Evolutionary conservation across 2,888 invertebrate genomes (phyloP).

Genomic region (Coleophora flavipennella): DNA sequence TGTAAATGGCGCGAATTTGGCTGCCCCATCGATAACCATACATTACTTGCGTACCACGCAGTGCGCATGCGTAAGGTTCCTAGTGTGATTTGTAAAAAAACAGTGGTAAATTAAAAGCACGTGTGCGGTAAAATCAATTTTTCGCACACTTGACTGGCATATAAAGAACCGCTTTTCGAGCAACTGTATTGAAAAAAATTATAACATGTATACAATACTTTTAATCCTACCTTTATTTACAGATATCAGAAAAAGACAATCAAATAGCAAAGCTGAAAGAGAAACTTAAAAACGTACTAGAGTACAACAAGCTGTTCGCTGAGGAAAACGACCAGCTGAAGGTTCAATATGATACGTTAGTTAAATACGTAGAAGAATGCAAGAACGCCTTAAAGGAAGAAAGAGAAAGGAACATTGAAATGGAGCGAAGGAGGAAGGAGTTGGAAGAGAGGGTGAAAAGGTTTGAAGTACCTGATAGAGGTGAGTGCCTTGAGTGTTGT

Average conservation of each 20-base stretch:
- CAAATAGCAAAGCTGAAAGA: conserved; percentile 75
- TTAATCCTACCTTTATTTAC: conserved; percentile 5
- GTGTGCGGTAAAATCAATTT: too few species aligned
- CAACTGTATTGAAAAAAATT: too few species aligned
- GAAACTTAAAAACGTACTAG: conserved; percentile 72
- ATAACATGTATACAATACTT: neutral
- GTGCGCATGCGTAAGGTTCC: too few species aligned
- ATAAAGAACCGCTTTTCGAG: too few species aligned
- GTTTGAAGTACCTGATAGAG: conserved; percentile 54
- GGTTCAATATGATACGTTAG: conserved; percentile 58
- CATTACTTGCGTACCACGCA: too few species aligned
- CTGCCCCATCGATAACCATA: too few species aligned
- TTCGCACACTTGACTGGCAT: too few species aligned
- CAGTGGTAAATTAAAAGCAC: too few species aligned
- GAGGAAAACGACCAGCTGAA: conserved; percentile 75
- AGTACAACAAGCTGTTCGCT: conserved; percentile 74
- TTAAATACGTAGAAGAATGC: conserved; percentile 66
- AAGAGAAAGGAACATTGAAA: conserved; percentile 38
- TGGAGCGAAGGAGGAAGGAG: conserved; percentile 44
- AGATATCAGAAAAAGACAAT: conserved; percentile 74
- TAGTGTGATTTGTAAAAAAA: too few species aligned
- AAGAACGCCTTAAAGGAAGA: conserved; percentile 61
- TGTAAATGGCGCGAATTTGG: too few species aligned
- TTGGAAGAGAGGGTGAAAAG: conserved; percentile 49
- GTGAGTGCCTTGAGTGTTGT: conserved; percentile 22